Percentiles rank a stretch among this genome's conserved stretches.
phyloP scores from a whole-genome alignment of 2,888 invertebrate genomes.

The Ernsta delagoae region DNA sequence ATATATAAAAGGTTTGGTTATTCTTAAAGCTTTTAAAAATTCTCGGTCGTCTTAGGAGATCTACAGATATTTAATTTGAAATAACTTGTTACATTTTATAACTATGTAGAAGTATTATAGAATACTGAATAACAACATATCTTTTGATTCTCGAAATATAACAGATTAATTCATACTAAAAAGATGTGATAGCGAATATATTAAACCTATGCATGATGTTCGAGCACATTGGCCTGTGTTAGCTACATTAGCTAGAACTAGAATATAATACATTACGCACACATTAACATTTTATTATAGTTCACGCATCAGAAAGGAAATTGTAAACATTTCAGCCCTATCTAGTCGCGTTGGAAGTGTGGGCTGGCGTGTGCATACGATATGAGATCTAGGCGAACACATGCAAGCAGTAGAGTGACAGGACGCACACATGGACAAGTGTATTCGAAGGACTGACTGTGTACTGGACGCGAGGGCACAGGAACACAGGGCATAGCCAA shows the following conservation, averaged over 20 bases:
- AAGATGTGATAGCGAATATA: too few relatives aligned
- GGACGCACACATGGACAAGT: conserved; percentile 53
- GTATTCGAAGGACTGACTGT: conserved; percentile 61
- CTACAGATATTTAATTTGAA: too few relatives aligned
- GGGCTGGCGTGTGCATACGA: conserved; percentile 47
- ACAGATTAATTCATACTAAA: too few relatives aligned
- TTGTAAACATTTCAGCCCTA: conserved; percentile 64
- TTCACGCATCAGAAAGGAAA: conserved; percentile 58
- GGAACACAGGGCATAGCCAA: too few relatives aligned
- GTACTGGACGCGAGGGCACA: conserved; percentile 46
- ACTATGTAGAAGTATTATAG: too few relatives aligned
- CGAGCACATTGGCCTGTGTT: background rate
- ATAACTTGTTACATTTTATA: too few relatives aligned
- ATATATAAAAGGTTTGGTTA: too few relatives aligned
- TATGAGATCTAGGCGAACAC: conserved; percentile 55
- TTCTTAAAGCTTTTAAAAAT: too few relatives aligned
- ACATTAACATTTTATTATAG: conserved; percentile 40
- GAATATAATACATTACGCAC: conserved; percentile 36
- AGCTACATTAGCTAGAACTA: background rate
- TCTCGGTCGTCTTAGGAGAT: too few relatives aligned
- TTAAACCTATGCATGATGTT: too few relatives aligned
- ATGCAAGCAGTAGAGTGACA: conserved; percentile 52
- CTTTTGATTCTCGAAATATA: too few relatives aligned
- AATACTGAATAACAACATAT: too few relatives aligned
- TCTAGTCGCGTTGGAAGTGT: conserved; percentile 47